Evolutionary conservation across 2,797 vertebrate genomes (phyloP).

Genomic region (Eremophila alpestris): DNA sequence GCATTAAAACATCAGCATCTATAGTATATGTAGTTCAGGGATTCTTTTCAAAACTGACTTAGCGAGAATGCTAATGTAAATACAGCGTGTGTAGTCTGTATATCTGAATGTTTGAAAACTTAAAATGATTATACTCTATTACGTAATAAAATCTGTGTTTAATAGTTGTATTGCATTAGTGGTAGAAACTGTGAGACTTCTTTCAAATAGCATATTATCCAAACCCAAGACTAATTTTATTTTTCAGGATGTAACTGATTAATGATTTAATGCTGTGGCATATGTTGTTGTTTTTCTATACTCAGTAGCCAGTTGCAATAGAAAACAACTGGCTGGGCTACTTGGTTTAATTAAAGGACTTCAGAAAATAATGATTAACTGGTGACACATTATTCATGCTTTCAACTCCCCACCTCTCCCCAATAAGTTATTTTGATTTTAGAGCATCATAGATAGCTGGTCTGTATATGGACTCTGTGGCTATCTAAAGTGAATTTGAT

Average conservation of each 20-base stretch:
- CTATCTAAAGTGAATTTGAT: neutral
- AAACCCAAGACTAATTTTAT: neutral
- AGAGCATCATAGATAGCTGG: neutral
- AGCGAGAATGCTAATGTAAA: neutral
- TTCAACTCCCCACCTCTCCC: fast-evolving
- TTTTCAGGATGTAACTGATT: neutral
- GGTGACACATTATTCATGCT: neutral
- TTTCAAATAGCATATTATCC: neutral
- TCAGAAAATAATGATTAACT: neutral
- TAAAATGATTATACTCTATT: neutral
- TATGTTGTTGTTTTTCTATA: neutral
- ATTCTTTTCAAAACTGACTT: neutral
- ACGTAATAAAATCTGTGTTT: neutral
- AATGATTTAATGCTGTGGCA: neutral
- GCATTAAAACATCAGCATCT: neutral
- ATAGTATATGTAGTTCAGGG: neutral
- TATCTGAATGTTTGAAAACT: neutral
- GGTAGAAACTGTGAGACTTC: neutral
- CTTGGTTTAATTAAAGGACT: constrained; percentile 5
- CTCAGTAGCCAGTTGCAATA: neutral
- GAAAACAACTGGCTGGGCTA: neutral
- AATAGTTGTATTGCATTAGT: neutral
- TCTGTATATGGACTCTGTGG: neutral
- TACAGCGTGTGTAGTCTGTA: neutral
- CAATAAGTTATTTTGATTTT: neutral